Base-by-base conservation (phyloP, 2,797 vertebrate genomes). In the Paramormyrops hopkinsi region DNA sequence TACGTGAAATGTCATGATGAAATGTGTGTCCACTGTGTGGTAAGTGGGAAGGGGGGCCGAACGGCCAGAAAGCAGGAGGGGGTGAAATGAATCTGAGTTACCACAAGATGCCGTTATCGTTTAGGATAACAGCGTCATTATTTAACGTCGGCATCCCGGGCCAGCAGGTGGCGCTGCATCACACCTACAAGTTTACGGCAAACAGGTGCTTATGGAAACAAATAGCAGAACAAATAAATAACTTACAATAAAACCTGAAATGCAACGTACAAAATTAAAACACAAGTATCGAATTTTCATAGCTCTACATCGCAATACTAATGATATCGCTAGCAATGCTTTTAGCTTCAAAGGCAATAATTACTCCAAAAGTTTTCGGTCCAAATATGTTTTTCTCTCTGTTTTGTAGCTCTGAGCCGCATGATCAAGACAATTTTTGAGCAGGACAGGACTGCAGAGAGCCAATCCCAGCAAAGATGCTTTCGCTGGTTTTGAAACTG, bases 401-500 rank as follows among this genome's bases (percentile, higher is more conserved):
- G 17, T 73, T 44, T 62, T 86, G 48, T 33, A 88, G 89, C 41
- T 88, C 54, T 85, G 46, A 88, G 59, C 44, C 48, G 83, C 4
- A 83, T 82, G 65, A 76, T 11, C n/a, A 11, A 83, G 69, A 59
- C 88, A 73, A 22, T 89, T 86, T 53, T 84, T 44, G 50, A 86
- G 86, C 29, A 59, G 65, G 41, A 19, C n/a, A 86, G 86, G 53
- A 54, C 65, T 50, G 56, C 41, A 22, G 92, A 92, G 88, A 91
- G 92, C 91, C 92, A 93, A 93, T 94, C 91, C 41, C 91, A 88
- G 89, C 91, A 91, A 94, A 92, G 91, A 97, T 96, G 96, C 91
- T 62, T 89, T 91, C 90, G 89, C 91, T 93, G 92, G 92, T 82
- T 48, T 89, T 89, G 88, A 89, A 88, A 89, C 87, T 90, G 83